Evolutionary conservation across 2,888 invertebrate genomes (phyloP), one percentile per base, ranked within the genome.

Genomic region (Stomorhina lunata): DNA sequence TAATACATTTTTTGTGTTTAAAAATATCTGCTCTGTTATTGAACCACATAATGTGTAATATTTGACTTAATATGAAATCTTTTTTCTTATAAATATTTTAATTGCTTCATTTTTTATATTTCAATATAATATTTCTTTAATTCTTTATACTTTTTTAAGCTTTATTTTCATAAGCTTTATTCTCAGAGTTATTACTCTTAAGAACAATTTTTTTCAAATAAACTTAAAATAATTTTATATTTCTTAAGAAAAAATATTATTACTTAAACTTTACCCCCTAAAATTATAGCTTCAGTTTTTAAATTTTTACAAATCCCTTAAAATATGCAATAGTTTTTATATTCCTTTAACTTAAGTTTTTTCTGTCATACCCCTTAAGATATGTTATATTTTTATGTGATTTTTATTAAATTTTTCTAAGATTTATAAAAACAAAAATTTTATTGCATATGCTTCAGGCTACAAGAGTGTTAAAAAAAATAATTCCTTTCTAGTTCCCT

Each of bases 351-450:
- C 12, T 27, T 50, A n/a, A n/a, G n/a, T n/a, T n/a, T n/a, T n/a
- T 25, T 1, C 37, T 25, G 6, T 32, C 12, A 34, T 27, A 10
- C 15, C 45, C 29, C 66, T 27, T 7, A 20, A 59, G 50, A 59
- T 37, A 57, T 61, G 20, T 17, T 57, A 45, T 15, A 57, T 57
- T 61, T 68, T 61, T 59, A 22, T 68, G 12, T 61, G 59, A 50
- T 40, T 68, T 76, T 61, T 77, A 59, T 61, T 22, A 29, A 34
- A 29, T 66, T 22, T 4, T n/a, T 65, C 45, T 5, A 66, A 57
- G 29, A 55, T 48, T 55, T 55, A 40, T 25, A 25, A 34, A 17
- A 9, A 4, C 7, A 15, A 2, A 10, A 34, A 20, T 10, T 25
- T 20, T 29, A 7, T 29, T 22, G 17, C 10, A n/a, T 27, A n/a